A percentile compares a stretch with the other conserved stretches of the same genome.
phyloP scores from a whole-genome alignment of 2,797 vertebrate species.

The Melanotaenia boesemani region DNA sequence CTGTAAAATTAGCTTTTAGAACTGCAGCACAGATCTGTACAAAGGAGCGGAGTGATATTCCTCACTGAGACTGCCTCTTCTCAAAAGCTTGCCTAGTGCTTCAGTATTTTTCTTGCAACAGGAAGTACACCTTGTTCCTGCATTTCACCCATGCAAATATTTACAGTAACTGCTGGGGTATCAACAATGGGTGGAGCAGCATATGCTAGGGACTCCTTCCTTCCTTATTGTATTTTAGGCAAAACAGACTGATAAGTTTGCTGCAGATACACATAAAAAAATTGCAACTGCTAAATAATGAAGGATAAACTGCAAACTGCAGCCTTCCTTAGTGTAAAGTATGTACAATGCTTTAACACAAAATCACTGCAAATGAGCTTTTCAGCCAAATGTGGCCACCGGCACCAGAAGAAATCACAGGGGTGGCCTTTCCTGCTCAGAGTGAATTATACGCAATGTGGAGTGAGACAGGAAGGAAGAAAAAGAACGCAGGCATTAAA shows the following conservation, averaged over 20 bases:
- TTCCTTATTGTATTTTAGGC: conserved; percentile 61
- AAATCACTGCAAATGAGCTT: conserved; percentile 9
- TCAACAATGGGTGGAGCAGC: conserved; percentile 62
- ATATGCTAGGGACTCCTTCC: conserved; percentile 65
- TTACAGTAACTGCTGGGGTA: conserved; percentile 79
- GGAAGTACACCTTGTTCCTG: conserved; percentile 82
- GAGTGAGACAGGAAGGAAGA: conserved; percentile 69
- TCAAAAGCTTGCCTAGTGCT: conserved; percentile 24
- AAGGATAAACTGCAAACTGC: conserved; percentile 17
- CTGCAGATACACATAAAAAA: conserved; percentile 9
- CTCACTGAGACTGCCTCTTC: conserved; percentile 24
- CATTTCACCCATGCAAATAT: conserved; percentile 79
- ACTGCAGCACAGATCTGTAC: conserved; percentile 8
- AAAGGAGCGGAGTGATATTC: neutral
- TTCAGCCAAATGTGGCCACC: conserved; percentile 27
- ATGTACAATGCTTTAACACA: neutral
- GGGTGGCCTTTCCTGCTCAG: conserved; percentile 59
- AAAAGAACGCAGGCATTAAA: conserved; percentile 53
- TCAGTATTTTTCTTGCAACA: conserved; percentile 63
- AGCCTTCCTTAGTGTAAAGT: conserved; percentile 9
- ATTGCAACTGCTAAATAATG: conserved; percentile 15
- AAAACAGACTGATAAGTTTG: conserved; percentile 47
- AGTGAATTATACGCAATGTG: conserved; percentile 55
- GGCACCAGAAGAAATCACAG: conserved; percentile 52
- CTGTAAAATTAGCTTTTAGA: conserved; percentile 4